A percentile compares a stretch with the other conserved stretches of the same genome.
Evolutionary conservation across 1,140 invertebrate species (phyloP).

Genomic region (Papilio helenus): DNA sequence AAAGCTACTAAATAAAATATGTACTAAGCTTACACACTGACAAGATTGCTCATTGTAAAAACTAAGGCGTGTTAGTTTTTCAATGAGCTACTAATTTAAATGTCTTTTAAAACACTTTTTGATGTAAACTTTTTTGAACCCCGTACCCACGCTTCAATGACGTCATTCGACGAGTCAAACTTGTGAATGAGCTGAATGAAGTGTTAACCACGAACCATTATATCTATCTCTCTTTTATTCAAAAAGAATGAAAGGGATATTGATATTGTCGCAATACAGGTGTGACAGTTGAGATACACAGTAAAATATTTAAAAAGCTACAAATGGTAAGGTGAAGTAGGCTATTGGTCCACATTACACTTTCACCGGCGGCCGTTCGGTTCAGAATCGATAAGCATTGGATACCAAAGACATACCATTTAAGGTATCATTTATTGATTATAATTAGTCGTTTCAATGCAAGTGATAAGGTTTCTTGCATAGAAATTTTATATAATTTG

Average conservation of each 20-base stretch:
- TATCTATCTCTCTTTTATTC: background rate
- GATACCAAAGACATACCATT: constrained; percentile 50
- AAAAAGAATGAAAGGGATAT: background rate
- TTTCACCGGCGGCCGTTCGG: constrained; percentile 45
- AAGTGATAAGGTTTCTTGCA: constrained; percentile 1
- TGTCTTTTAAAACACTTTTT: too few species aligned
- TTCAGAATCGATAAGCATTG: constrained; percentile 47
- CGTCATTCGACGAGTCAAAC: too few species aligned
- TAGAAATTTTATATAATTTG: background rate
- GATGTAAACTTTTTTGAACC: too few species aligned
- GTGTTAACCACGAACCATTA: too few species aligned
- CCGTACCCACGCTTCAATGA: too few species aligned
- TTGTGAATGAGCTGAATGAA: too few species aligned
- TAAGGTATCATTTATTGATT: constrained; percentile 21
- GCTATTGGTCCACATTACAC: constrained; percentile 34
- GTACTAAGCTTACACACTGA: background rate
- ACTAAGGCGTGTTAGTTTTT: background rate
- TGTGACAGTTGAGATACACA: background rate
- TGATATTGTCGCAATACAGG: background rate
- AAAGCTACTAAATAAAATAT: background rate
- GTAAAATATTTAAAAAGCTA: constrained; percentile 17
- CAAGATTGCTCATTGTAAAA: background rate
- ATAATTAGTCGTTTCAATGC: constrained; percentile 39
- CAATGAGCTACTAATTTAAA: background rate
- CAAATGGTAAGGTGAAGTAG: constrained; percentile 42